These are phyloP conservation scores for Saccopteryx bilineata DNA, from an alignment of 2,113 vertebrate species.

Conservation along the genomic window DNA sequence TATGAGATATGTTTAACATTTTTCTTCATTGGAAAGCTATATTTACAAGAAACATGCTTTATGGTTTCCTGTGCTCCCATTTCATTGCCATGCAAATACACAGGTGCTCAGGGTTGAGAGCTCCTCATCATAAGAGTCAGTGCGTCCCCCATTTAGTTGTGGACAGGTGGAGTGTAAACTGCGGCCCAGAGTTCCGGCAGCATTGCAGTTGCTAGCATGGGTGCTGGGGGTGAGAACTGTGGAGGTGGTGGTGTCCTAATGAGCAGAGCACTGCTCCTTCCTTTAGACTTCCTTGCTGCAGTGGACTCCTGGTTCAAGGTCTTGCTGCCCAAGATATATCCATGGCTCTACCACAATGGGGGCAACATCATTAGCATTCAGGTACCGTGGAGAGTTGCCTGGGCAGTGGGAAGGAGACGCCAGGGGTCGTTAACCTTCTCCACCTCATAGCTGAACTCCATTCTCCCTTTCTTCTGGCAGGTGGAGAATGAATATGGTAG, in stretches of 20 bases:
- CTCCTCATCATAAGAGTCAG: background rate
- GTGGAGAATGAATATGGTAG: constrained; percentile 99
- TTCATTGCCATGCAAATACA: background rate
- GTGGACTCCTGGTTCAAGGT: constrained; percentile 94
- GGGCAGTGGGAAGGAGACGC: background rate
- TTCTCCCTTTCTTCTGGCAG: constrained; percentile 78
- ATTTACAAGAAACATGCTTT: constrained; percentile 8
- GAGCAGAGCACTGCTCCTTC: background rate
- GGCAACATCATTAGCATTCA: constrained; percentile 98
- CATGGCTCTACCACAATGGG: constrained; percentile 93
- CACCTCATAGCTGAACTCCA: background rate
- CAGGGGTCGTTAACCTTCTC: background rate
- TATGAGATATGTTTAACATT: background rate
- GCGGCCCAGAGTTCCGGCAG: background rate
- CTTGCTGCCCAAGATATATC: constrained; percentile 94
- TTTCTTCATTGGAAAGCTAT: constrained; percentile 26
- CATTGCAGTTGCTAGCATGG: background rate
- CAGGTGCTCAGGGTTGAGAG: background rate
- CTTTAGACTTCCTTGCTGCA: constrained; percentile 93
- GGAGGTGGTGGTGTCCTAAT: background rate
- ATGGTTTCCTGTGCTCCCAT: background rate
- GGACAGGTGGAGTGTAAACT: background rate
- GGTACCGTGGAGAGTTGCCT: constrained; percentile 85
- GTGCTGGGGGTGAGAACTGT: background rate
- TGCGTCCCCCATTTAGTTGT: background rate